Evolutionary conservation across 2,797 vertebrate genomes (phyloP), one percentile per base, ranked within the genome.

Genomic region (Furcifer pardalis): DNA sequence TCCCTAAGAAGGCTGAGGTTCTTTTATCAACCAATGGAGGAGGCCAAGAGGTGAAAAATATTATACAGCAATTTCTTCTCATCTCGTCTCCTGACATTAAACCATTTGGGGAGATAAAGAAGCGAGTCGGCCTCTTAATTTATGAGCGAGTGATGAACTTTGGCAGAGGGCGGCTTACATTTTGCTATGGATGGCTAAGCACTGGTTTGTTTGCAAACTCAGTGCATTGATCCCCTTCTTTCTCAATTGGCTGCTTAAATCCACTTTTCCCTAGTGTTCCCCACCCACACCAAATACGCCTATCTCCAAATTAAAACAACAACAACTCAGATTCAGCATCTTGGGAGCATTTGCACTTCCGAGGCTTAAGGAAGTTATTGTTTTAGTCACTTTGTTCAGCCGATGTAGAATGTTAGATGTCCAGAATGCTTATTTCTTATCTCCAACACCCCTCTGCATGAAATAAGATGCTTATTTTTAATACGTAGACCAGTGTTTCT

Each of bases 61-160:
- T 78, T 91, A 92, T 90, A 82, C 77, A 82, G 59, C 89, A 69
- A 92, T 92, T 88, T 68, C 77, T 81, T 86, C 83, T 84, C 81
- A 66, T 89, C 90, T 90, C 88, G 65, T 90, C 81, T 85, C 89
- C 81, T 83, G 71, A 87, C 90, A 77, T 90, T 90, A 81, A 87
- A 84, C 79, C 85, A 86, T 91, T 91, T 92, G 13, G 3, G 77
- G 71, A 94, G 90, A 93, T 93, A 91, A 92, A 91, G 77, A 72
- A 94, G 65, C 91, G 92, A 88, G 93, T 40, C 84, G 80, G 86
- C 83, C 83, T 91, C 91, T 94, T 94, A 91, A 95, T 94, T 94
- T 93, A 86, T 84, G 88, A 91, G 82, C 7, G 60, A 77, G 90
- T 84, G 83, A 89, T 89, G 88, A 92, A 72, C 89, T 79, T 32